Evolutionary conservation across 2,113 vertebrate species (phyloP), one percentile per base, ranked within the genome.

Genomic region (Morone saxatilis): DNA sequence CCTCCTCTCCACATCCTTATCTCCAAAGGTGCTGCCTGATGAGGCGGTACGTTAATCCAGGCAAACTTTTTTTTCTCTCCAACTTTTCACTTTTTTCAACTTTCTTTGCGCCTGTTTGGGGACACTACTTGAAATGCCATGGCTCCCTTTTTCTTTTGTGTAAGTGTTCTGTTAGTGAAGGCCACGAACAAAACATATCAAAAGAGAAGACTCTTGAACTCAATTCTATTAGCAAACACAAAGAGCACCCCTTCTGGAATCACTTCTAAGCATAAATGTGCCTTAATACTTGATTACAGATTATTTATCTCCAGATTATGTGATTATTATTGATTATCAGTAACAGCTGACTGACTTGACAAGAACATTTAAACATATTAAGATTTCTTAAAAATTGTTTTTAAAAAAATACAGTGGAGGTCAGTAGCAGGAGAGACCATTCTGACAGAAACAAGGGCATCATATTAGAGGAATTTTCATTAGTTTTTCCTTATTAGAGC

Each of bases 21-120:
- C 80, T 48, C 17, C 8, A n/a, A 48, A 81, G 14, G 40, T 72
- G 72, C 72, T 0, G 20, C 38, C 36, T 72, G 61, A 62, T 72
- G 54, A 72, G 48, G 43, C 0, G 1, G 9, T 48, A 13, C 40
- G 40, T n/a, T 57, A 65, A 47, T 25, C 25, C 25, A 25, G 25
- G 1, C 25, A 59, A 63, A 12, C 17, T 19, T 40, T 10, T 40
- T 56, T 60, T 14, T 1, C 12, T 25, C 25, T 25, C 25, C 25
- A 31, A 31, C 31, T 31, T 31, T 31, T 31, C 31, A 31, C 31
- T 31, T 31, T 31, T 31, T 31, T 31, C 31, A 31, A 31, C 2
- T 31, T 2, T 31, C 31, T 31, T 31, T 31, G 17, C 4, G 2
- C 0, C 12, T 9, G 22, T 51, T 51, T 75, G 47, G 20, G 45